Conservation (phyloP, 2,797 vertebrate species). For the Selene dorsalis region DNA sequence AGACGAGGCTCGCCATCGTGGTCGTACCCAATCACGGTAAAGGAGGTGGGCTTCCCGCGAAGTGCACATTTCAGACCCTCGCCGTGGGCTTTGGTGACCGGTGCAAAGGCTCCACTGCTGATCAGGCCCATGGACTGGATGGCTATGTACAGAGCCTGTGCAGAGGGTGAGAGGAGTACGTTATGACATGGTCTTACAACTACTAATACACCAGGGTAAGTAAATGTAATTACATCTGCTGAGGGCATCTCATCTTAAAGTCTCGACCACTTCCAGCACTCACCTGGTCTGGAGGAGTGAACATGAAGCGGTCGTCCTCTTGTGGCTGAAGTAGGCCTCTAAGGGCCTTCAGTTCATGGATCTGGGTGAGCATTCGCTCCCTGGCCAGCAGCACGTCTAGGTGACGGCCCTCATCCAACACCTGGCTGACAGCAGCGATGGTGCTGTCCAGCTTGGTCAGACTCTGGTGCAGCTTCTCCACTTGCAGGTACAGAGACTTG, state of each 20-base stretch:
- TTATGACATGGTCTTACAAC: neutral
- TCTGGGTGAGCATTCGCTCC: conserved; percentile 96
- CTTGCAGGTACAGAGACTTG: conserved; percentile 97
- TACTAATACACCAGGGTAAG: neutral
- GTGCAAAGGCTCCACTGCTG: conserved; percentile 96
- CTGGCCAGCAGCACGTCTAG: conserved; percentile 94
- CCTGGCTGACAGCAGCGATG: conserved; percentile 95
- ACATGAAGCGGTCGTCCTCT: conserved; percentile 97
- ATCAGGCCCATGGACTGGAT: conserved; percentile 97
- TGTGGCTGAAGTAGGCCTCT: conserved; percentile 94
- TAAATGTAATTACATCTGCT: too few species aligned
- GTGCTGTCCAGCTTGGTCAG: conserved; percentile 96
- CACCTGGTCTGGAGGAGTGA: conserved; percentile 95
- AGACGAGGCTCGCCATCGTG: conserved; percentile 95
- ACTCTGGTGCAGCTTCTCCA: conserved; percentile 97
- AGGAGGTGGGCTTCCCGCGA: conserved; percentile 93
- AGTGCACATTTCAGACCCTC: conserved; percentile 94
- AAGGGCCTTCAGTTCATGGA: conserved; percentile 95
- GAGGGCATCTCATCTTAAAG: neutral
- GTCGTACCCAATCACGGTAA: conserved; percentile 95
- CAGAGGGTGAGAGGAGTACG: neutral
- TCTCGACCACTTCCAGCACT: neutral
- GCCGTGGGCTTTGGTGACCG: conserved; percentile 94
- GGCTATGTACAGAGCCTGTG: conserved; percentile 90
- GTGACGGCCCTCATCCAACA: conserved; percentile 94